Base-by-base conservation (phyloP, 2,113 vertebrate species). In the Bubo scandiacus region DNA sequence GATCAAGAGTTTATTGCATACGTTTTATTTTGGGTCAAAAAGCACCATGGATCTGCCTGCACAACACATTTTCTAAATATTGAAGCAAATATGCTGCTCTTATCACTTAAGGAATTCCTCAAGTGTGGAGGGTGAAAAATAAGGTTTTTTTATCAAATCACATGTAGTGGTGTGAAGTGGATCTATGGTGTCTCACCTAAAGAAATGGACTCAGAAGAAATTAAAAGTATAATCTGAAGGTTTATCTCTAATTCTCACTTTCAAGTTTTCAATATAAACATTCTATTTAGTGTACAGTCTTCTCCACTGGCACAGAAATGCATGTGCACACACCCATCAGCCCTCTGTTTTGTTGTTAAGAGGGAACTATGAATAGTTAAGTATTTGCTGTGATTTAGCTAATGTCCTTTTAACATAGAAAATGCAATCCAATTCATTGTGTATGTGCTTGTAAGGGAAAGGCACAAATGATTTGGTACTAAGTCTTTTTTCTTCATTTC, bases 301-400 rank as follows among this genome's bases (percentile, higher is more conserved):
- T 88, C 43, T 79, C 8, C 12, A 20, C 5, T 42, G 62, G 10
- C 55, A 43, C 16, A 86, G 61, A 94, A 91, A 73, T 27, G 20
- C 3, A 8, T 12, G 21, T 43, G 11, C 22, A 80, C 10, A 52
- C 12, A 77, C 4, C 14, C 40, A 38, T 52, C 36, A 91, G 42
- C 13, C 26, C n/a, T 83, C 47, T 78, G 34, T n/a, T 78, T 94
- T 75, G 40, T 63, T 93, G 21, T 70, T 79, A 47, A 82, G 30
- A 61, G 27, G 47, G 15, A 72, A 62, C 61, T 73, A 49, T 47
- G 30, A 89, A 84, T 22, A 70, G 55, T 74, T 94, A 90, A 92
- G 40, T 47, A 86, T 91, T 91, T 79, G 2, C 78, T 88, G 75
- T 90, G 70, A 54, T 88, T 95, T 93, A 86, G 58, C 27, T 96